A percentile compares a stretch with the other conserved stretches of the same genome.
phyloP scores from a whole-genome alignment of 2,888 invertebrate species.

The Osedax fenrisi region DNA sequence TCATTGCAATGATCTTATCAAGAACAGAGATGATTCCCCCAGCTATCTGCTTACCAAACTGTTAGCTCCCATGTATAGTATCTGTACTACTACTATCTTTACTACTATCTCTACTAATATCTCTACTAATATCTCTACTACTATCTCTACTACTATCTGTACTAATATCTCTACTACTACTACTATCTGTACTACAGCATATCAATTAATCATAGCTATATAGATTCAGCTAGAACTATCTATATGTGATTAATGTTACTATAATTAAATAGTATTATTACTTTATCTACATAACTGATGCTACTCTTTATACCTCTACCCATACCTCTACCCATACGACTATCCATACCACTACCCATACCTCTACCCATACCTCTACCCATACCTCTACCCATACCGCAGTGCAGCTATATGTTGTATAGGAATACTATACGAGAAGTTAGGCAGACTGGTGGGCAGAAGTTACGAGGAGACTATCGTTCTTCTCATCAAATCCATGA shows the following conservation, averaged over 20 bases:
- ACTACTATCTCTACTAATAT: too few species aligned
- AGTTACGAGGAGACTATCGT: constrained; percentile 95
- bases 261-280: neutral
- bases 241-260: too few species aligned
- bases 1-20: constrained; percentile 89
- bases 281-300: neutral
- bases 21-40: constrained; percentile 91
- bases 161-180: too few species aligned
- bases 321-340: neutral
- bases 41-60: constrained; percentile 82
- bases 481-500: constrained; percentile 73
- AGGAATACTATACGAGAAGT: constrained; percentile 90
- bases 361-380: neutral
- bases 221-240: too few species aligned
- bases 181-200: too few species aligned
- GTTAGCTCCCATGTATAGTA: too few species aligned
- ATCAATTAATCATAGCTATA: too few species aligned
- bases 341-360: neutral
- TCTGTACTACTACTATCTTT: too few species aligned
- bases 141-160: too few species aligned
- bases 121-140: too few species aligned
- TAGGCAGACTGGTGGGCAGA: constrained; percentile 95
- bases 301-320: neutral
- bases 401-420: constrained; percentile 85
- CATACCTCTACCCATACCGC: too few species aligned